Percentiles rank a stretch among this genome's conserved stretches.
Conservation (phyloP, 2,797 vertebrate species). For the Halcyon badia region DNA sequence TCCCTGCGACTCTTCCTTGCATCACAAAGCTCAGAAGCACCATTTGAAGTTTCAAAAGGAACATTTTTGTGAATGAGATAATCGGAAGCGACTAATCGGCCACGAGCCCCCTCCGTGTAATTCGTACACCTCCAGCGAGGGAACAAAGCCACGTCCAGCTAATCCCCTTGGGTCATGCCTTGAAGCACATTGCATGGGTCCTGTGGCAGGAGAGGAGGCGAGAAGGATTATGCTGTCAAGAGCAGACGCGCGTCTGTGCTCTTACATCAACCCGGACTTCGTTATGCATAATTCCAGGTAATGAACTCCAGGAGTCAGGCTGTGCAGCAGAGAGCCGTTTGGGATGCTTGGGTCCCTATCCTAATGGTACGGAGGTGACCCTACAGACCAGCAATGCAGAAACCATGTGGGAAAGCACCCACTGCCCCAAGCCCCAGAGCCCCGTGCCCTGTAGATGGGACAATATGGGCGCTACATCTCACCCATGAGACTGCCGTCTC, state of each 20-base stretch:
- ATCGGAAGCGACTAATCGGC: background rate
- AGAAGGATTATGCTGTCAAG: background rate
- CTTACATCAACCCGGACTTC: background rate
- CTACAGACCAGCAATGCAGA: background rate
- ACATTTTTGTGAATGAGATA: constrained; percentile 22
- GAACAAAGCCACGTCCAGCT: background rate
- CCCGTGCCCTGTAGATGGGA: background rate
- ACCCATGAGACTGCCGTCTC: fast-evolving
- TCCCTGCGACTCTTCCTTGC: background rate
- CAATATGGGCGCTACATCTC: fast-evolving
- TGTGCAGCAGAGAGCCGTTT: fast-evolving
- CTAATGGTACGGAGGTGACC: background rate
- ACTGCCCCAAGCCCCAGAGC: background rate
- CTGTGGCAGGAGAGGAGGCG: background rate
- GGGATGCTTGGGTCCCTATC: fast-evolving
- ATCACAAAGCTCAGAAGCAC: constrained; percentile 4
- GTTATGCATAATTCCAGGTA: background rate
- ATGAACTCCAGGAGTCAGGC: background rate
- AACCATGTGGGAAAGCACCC: background rate
- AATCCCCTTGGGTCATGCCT: background rate
- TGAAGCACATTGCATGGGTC: background rate
- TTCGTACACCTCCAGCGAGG: background rate
- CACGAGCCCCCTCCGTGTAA: background rate
- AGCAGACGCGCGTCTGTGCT: background rate
- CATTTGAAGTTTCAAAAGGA: constrained; percentile 19